Percentiles rank a stretch among this genome's conserved stretches.
phyloP scores from a whole-genome alignment of 1,140 invertebrate species.

The Mamestra configurata region DNA sequence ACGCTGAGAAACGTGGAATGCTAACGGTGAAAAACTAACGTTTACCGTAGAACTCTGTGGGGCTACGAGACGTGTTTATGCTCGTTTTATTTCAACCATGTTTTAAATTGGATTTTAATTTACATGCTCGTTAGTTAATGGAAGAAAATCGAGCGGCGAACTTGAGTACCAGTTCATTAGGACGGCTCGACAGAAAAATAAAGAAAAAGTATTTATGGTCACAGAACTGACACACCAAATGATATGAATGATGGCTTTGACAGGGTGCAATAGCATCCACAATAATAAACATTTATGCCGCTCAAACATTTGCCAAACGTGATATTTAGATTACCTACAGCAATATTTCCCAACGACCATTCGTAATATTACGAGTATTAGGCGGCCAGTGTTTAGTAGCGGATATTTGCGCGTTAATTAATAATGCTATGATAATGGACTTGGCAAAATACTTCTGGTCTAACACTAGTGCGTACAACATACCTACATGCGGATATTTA shows the following conservation, averaged over 20 bases:
- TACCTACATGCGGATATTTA: not conserved
- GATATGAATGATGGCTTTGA: too few relatives aligned
- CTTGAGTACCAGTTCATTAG: not conserved
- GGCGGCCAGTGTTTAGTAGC: not conserved
- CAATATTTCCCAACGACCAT: not conserved
- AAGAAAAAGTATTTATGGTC: too few relatives aligned
- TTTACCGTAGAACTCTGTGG: conserved; percentile 1
- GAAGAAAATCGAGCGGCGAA: not conserved
- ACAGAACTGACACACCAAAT: too few relatives aligned
- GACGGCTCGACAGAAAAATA: not conserved
- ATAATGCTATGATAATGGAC: not conserved
- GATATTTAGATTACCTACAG: not conserved
- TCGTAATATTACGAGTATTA: not conserved
- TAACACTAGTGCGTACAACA: not conserved
- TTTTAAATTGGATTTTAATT: conserved; percentile 44
- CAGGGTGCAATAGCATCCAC: too few relatives aligned
- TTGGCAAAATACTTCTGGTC: conserved; percentile 7
- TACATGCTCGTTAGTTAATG: conserved; percentile 35
- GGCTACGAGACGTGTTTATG: conserved; percentile 3
- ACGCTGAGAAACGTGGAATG: conserved; percentile 13
- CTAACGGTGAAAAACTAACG: conserved; percentile 26
- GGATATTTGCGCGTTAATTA: not conserved
- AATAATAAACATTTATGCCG: not conserved
- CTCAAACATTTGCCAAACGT: not conserved
- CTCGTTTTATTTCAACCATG: not conserved